Percentiles rank a stretch among this genome's conserved stretches.
Evolutionary conservation across 1,140 invertebrate genomes (phyloP).

Genomic region (Parapsyche elsis): DNA sequence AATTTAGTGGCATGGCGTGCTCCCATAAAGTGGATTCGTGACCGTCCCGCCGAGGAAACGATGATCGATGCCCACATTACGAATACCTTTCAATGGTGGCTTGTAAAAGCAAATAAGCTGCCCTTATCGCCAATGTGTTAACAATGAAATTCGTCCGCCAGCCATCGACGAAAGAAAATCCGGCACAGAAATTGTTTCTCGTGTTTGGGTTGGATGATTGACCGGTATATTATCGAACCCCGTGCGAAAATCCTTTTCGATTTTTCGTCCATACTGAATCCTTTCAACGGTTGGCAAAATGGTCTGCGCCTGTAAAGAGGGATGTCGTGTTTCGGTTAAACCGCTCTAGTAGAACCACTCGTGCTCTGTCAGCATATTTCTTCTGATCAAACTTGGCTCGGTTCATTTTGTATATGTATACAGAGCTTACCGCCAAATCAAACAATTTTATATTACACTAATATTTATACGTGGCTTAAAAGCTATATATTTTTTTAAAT

Average conservation of each 20-base stretch:
- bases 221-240: background rate
- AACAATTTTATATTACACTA: no score
- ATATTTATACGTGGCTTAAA: no score
- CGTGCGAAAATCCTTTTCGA: background rate
- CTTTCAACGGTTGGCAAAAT: no score
- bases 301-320: no score
- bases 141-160: conserved; percentile 14
- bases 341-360: no score
- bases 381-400: no score
- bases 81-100: conserved; percentile 43
- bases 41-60: conserved; percentile 40
- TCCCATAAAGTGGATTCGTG: conserved; percentile 45
- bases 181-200: background rate
- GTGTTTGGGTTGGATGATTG: background rate
- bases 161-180: background rate
- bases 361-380: no score
- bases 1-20: conserved; percentile 42
- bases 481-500: no score
- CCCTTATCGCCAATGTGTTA: conserved; percentile 37
- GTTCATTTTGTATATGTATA: no score
- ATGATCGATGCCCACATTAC: conserved; percentile 46
- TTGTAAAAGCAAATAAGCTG: conserved; percentile 38
- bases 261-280: background rate
- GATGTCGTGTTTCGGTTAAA: no score
- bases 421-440: no score